Conservation (phyloP, 1,140 invertebrate genomes). For the Melanaphis sacchari region DNA sequence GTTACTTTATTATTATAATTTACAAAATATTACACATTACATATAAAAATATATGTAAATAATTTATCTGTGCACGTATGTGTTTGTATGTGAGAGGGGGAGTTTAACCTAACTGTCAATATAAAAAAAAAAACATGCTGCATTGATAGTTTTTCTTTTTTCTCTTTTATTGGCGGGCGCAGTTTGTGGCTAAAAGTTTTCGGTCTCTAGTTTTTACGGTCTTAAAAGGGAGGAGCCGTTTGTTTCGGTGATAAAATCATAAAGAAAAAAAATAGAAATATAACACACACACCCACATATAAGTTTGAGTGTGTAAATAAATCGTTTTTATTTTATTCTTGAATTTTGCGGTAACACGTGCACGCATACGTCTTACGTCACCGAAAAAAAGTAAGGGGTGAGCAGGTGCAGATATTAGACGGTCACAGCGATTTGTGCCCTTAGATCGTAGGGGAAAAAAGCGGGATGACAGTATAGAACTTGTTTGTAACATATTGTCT, state of each 20-base stretch:
- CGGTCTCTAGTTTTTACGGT: not conserved
- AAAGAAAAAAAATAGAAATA: slow-evolving; percentile 31
- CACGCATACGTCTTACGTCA: slow-evolving; percentile 51
- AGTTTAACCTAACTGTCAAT: not conserved
- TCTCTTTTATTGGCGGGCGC: slow-evolving; percentile 42
- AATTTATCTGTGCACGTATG: not conserved
- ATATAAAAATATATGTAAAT: not conserved
- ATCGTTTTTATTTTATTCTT: slow-evolving; percentile 57
- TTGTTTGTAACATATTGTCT: slow-evolving; percentile 57
- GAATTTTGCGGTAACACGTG: slow-evolving; percentile 58
- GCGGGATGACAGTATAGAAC: slow-evolving; percentile 18
- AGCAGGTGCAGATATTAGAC: slow-evolving; percentile 58
- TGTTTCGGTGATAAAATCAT: slow-evolving; percentile 46
- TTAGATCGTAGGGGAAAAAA: slow-evolving; percentile 12
- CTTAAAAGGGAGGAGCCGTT: slow-evolving; percentile 17
- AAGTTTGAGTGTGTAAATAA: slow-evolving; percentile 37
- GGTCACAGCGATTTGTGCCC: slow-evolving; percentile 55
- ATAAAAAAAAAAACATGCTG: slow-evolving; percentile 31
- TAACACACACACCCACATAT: not conserved
- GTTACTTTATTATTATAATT: not conserved
- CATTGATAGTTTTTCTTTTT: slow-evolving; percentile 38
- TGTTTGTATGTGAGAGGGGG: no score
- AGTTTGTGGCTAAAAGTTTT: slow-evolving; percentile 57
- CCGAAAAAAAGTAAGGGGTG: slow-evolving; percentile 27
- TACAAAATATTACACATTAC: no score